phyloP scores from a whole-genome alignment of 53 echinoderm and acorn worm genomes.

The Astropecten irregularis region DNA sequence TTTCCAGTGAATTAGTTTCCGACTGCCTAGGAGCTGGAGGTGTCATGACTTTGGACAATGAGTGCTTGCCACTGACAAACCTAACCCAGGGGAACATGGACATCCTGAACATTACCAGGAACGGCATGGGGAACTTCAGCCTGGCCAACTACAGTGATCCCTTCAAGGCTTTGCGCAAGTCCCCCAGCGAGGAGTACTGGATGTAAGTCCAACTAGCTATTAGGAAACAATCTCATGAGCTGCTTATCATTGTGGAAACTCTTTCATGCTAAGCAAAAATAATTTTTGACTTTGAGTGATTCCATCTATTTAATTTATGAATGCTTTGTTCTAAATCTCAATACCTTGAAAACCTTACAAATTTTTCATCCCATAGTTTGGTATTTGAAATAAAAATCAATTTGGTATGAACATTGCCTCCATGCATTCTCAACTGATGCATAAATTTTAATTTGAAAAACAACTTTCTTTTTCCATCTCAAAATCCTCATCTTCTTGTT shows the following conservation, averaged over 20 bases:
- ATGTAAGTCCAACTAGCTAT: too few relatives aligned
- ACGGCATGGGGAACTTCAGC: conserved; percentile 39
- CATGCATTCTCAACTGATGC: neutral
- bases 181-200: conserved; percentile 92
- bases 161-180: conserved; percentile 44
- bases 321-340: too few relatives aligned
- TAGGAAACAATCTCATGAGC: too few relatives aligned
- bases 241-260: too few relatives aligned
- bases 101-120: conserved; percentile 48
- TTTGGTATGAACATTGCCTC: too few relatives aligned
- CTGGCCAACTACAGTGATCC: conserved; percentile 67
- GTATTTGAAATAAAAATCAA: too few relatives aligned
- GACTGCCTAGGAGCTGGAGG: conserved; percentile 74
- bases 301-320: too few relatives aligned
- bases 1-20: conserved; percentile 38
- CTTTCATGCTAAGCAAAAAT: too few relatives aligned
- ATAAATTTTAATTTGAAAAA: neutral
- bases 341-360: too few relatives aligned
- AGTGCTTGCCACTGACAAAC: conserved; percentile 52
- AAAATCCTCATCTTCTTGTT: neutral
- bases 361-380: too few relatives aligned
- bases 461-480: neutral
- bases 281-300: too few relatives aligned
- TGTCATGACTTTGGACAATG: conserved; percentile 68
- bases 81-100: conserved; percentile 39